phyloP scores from a whole-genome alignment of 2,113 vertebrate genomes.

The Eolophus roseicapilla region DNA sequence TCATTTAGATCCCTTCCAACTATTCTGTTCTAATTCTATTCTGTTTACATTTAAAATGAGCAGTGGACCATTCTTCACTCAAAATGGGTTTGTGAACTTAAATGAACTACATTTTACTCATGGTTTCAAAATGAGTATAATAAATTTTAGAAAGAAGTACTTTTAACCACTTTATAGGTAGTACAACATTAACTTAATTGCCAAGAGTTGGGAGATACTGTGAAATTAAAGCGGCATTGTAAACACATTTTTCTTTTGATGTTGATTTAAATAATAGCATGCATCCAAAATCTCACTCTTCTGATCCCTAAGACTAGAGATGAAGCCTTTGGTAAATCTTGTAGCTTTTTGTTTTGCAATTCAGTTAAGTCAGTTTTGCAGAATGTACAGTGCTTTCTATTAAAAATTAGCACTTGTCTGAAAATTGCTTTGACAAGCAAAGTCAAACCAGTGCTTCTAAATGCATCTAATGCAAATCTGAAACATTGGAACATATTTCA shows the following conservation, averaged over 20 bases:
- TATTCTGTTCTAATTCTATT: not conserved
- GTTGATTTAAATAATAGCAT: not conserved
- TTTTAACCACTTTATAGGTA: not conserved
- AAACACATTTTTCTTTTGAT: not conserved
- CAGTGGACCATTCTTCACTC: not conserved
- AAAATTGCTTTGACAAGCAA: not conserved
- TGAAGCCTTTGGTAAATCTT: not conserved
- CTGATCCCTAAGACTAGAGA: not conserved
- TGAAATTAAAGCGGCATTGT: not conserved
- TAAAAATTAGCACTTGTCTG: not conserved
- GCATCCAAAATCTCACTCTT: not conserved
- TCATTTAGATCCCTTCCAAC: not conserved
- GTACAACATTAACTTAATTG: not conserved
- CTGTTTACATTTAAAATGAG: not conserved
- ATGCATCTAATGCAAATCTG: not conserved
- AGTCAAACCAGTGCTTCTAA: not conserved
- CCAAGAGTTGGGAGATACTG: not conserved
- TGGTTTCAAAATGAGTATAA: not conserved
- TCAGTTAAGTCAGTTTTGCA: not conserved
- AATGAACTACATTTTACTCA: not conserved
- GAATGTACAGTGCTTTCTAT: not conserved
- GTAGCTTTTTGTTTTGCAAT: not conserved
- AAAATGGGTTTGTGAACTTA: not conserved
- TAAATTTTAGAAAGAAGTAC: not conserved
- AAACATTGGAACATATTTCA: not conserved